These are phyloP conservation scores for Aspiorhynchus laticeps DNA, from an alignment of 2,113 vertebrate genomes.

Conservation along the genomic window DNA sequence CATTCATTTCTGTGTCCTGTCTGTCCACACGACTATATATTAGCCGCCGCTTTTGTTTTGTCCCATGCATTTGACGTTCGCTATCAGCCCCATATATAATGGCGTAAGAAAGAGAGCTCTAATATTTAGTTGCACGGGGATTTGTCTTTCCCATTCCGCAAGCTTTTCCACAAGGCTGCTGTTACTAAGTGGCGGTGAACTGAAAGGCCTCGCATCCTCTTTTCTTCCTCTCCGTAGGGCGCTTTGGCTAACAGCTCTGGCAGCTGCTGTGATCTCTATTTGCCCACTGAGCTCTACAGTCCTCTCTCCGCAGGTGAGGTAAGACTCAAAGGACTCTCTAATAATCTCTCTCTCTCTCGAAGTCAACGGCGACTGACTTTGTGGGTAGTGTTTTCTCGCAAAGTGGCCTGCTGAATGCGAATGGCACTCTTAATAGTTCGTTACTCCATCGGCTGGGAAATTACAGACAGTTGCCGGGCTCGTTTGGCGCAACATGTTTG, in stretches of 20 bases:
- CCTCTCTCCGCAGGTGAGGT: constrained; percentile 82
- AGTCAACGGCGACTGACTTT: constrained; percentile 3
- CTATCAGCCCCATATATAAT: constrained; percentile 16
- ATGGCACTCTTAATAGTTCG: not conserved
- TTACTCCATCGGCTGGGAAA: not conserved
- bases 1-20: constrained; percentile 64
- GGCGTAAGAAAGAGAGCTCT: constrained; percentile 57
- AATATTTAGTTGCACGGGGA: constrained; percentile 75
- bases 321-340: constrained; percentile 74
- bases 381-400: not conserved
- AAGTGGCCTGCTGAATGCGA: not conserved
- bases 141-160: constrained; percentile 79
- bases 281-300: constrained; percentile 70
- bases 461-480: constrained; percentile 4
- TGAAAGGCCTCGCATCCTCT: constrained; percentile 77
- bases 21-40: constrained; percentile 13
- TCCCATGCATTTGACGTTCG: constrained; percentile 8
- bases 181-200: constrained; percentile 74
- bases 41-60: not conserved
- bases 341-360: constrained; percentile 63
- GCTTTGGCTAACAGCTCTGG: constrained; percentile 82
- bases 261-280: constrained; percentile 84
- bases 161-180: constrained; percentile 76
- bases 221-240: constrained; percentile 80
- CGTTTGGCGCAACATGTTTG: constrained; percentile 5